Base-by-base conservation (phyloP, 2,797 vertebrate species). In the Crocidura indochinensis region DNA sequence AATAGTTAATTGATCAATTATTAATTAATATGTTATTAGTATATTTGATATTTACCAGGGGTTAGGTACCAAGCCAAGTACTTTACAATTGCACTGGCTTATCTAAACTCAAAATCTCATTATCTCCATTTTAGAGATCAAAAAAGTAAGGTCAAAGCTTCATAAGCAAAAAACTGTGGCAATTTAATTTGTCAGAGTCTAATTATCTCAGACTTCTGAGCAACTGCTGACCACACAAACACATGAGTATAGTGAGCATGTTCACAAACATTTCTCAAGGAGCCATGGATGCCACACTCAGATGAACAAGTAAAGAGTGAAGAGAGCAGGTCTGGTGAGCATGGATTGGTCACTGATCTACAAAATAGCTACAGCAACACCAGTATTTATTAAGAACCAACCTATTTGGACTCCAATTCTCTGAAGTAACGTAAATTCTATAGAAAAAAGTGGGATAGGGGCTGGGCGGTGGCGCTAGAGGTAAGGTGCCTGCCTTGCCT, bases 61-160 rank as follows among this genome's bases (percentile, higher is more conserved):
- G 89, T 75, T 80, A 92, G 79, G 46, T 64, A 88, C 29, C n/a
- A 83, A 90, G 80, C 65, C 60, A 91, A 86, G 51, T 20, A 49
- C 67, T 81, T 87, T 29, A 74, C 17, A 87, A 88, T 31, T 31
- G 38, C 10, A 75, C 11, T 76, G 82, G 68, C 53, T 90, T 79
- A 79, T 67, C 15, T 88, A n/a, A 85, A 92, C 68, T 44, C 64
- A 85, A 27, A 74, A 69, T 27, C 20, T 11, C 83, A 56, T 81
- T 64, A 46, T 22, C 73, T 94, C 83, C 84, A 72, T 67, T 87
- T 80, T 38, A 84, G 53, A 77, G 92, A 64, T 80, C 38, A 96
- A 56, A 71, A 88, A 93, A 56, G n/a, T n/a, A n/a, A n/a, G n/a
- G n/a, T n/a, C n/a, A n/a, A n/a, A n/a, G n/a, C n/a, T n/a, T n/a